Base-by-base conservation (phyloP, 2,888 invertebrate species). In the Mimachlamys varia region DNA sequence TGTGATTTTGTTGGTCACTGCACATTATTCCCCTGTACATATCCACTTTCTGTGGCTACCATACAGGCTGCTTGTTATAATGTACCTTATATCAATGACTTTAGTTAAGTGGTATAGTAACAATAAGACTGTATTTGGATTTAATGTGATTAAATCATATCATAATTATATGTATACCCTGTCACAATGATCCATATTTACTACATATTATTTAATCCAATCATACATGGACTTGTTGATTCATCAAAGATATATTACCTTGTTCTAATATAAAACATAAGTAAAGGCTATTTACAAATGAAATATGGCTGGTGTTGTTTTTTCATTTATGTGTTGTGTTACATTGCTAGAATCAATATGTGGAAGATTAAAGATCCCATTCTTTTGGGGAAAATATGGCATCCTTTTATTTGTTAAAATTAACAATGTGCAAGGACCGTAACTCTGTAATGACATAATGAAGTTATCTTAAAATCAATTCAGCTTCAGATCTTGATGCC, bases 171-270 rank as follows among this genome's bases (percentile, higher is more conserved):
- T 76, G 76, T 76, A 76, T 76, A 76, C 27, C 76, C 76, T 76
- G 76, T 76, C 76, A 76, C 76, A 76, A 76, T 76, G 10, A 76
- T 76, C 76, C 19, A 62, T 62, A 62, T 62, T 22, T 62, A 76
- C 22, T 27, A 76, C 33, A 7, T 58, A 58, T 58, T 76, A 76
- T 76, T 76, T 76, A 58, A 76, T 76, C 76, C 76, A 76, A 76
- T 76, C 76, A 76, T 76, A 76, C 33, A 62, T 76, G 76, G 27
- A 76, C 33, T 76, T 76, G 76, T 76, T 76, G 76, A 76, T 76
- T 76, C 76, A 76, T 76, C 76, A 76, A 76, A 76, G 76, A 76
- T 76, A 76, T 76, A 76, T 76, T 76, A 76, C 76, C 76, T 76
- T 76, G 76, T 76, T 76, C 76, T 76, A 76, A 76, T 76, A 22